Evolutionary conservation across 1,140 invertebrate species (phyloP).

Genomic region (Xylocopa sonorina): DNA sequence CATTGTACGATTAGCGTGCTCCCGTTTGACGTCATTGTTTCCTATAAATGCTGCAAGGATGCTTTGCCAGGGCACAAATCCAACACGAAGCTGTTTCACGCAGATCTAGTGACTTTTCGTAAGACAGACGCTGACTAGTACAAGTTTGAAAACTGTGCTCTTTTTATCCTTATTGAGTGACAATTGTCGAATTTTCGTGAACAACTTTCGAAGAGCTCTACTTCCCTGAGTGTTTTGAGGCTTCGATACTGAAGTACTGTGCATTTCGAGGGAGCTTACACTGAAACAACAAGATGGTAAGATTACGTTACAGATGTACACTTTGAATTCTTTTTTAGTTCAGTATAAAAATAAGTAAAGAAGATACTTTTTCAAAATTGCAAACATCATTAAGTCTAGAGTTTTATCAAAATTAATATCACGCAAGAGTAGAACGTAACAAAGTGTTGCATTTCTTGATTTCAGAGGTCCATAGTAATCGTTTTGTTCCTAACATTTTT

Average conservation of each 20-base stretch:
- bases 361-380: too few species aligned
- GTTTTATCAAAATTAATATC: not conserved
- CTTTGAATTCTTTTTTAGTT: too few species aligned
- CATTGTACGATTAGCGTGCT: conserved; percentile 78
- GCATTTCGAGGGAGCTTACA: not conserved
- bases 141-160: not conserved
- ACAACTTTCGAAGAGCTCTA: not conserved
- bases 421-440: not conserved
- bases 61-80: conserved; percentile 30
- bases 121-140: not conserved
- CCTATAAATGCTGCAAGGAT: conserved; percentile 74
- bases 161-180: not conserved
- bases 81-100: conserved; percentile 15
- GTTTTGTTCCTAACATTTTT: not conserved
- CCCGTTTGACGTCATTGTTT: conserved; percentile 78
- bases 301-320: not conserved
- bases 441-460: not conserved
- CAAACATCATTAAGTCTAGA: not conserved
- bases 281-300: conserved; percentile 29
- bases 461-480: conserved; percentile 16
- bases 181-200: not conserved
- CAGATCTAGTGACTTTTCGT: conserved; percentile 4
- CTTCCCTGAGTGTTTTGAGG: not conserved
- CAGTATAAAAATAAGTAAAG: not conserved
- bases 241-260: not conserved